Conservation (phyloP, 2,888 invertebrate species). For the Caenorhabditis sulstoni region DNA sequence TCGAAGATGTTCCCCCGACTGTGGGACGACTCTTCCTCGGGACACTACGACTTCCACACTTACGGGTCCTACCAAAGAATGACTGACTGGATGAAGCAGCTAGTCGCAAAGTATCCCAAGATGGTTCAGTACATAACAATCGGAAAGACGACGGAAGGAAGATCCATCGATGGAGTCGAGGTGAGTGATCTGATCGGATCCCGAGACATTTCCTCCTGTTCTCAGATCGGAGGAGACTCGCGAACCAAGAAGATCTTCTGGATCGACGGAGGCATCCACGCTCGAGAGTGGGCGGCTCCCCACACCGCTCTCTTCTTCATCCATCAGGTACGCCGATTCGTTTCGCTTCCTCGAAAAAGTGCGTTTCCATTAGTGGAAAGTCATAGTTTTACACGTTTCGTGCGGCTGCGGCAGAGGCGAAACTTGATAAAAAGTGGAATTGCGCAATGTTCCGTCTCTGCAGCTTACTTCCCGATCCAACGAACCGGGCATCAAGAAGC, state of each 20-base stretch:
- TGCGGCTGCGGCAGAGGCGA: neutral
- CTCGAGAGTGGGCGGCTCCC: constrained; percentile 80
- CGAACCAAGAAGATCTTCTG: constrained; percentile 76
- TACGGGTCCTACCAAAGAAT: constrained; percentile 66
- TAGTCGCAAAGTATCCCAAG: constrained; percentile 73
- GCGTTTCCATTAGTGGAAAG: constrained; percentile 21
- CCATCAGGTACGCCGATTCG: constrained; percentile 70
- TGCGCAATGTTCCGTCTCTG: constrained; percentile 13
- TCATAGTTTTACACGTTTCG: neutral
- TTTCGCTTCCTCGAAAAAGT: constrained; percentile 8
- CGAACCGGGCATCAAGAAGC: constrained; percentile 73
- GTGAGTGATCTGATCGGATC: constrained; percentile 37
- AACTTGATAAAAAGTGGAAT: constrained; percentile 25
- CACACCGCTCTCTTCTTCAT: constrained; percentile 80
- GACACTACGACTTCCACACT: constrained; percentile 63
- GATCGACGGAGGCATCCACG: constrained; percentile 80
- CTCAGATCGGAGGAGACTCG: constrained; percentile 74
- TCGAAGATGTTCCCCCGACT: constrained; percentile 37
- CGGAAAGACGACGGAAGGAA: constrained; percentile 77
- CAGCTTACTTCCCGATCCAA: constrained; percentile 76
- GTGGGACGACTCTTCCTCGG: constrained; percentile 56
- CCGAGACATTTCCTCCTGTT: neutral
- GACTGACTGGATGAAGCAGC: constrained; percentile 75
- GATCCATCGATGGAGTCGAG: constrained; percentile 79
- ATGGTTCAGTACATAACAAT: constrained; percentile 77